Evolutionary conservation across 35 echinoderm and acorn worm genomes (phyloP).

Genomic region (Strongylocentrotus purpuratus): DNA sequence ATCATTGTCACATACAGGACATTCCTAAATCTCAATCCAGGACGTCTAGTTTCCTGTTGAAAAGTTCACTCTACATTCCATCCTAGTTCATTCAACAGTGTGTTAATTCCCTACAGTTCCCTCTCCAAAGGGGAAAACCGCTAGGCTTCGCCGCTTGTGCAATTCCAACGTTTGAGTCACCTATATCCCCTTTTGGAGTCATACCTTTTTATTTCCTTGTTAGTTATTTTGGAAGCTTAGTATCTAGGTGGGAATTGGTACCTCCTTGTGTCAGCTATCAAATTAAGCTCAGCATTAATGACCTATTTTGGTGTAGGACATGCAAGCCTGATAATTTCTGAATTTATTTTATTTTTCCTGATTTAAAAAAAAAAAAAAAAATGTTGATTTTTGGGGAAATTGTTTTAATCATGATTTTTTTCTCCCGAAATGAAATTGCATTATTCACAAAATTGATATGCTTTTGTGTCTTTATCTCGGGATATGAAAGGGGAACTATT

Average conservation of each 20-base stretch:
- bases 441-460: no score
- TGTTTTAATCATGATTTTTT: no score
- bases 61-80: not conserved
- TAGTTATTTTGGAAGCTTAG: not conserved
- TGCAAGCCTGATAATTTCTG: no score
- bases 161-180: not conserved
- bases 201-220: not conserved
- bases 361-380: no score
- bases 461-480: no score
- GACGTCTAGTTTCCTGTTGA: not conserved
- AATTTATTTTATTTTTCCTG: no score
- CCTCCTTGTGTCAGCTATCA: no score
- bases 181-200: not conserved
- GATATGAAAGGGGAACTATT: not conserved
- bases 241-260: no score
- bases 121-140: not conserved
- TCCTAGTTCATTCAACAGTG: not conserved
- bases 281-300: no score
- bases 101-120: not conserved
- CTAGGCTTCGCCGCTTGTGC: not conserved
- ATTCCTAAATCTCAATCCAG: not conserved
- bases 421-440: no score
- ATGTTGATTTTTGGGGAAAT: no score
- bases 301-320: no score
- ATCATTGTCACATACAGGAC: conserved; percentile 16